A percentile compares a stretch with the other conserved stretches of the same genome.
phyloP scores from a whole-genome alignment of 2,888 invertebrate genomes.

The Drosophila testacea region DNA sequence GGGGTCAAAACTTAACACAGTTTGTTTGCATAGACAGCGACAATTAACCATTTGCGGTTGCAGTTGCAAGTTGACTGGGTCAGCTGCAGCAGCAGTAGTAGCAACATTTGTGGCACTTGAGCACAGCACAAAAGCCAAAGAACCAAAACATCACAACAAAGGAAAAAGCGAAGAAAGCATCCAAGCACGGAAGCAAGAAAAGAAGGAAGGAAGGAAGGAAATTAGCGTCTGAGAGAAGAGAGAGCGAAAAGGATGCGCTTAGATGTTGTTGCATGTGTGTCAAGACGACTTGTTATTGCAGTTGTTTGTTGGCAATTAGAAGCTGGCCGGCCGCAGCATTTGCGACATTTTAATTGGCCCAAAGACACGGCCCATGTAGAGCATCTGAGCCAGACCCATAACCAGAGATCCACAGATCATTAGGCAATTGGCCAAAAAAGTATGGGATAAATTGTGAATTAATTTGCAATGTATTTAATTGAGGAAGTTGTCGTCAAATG shows the following conservation, averaged over 20 bases:
- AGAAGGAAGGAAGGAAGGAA: slow-evolving; percentile 59
- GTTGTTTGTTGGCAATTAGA: slow-evolving; percentile 52
- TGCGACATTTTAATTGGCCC: slow-evolving; percentile 68
- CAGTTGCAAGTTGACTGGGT: slow-evolving; percentile 70
- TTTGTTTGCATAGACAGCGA: slow-evolving; percentile 58
- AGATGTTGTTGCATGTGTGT: slow-evolving; percentile 54
- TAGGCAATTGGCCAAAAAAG: slow-evolving; percentile 33
- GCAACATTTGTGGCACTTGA: slow-evolving; percentile 56
- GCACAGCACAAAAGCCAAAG: slow-evolving; percentile 50
- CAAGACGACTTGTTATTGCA: slow-evolving; percentile 65
- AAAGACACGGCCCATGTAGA: slow-evolving; percentile 36
- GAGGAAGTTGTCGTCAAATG: slow-evolving; percentile 28
- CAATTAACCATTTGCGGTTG: slow-evolving; percentile 73
- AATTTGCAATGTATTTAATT: slow-evolving; percentile 17
- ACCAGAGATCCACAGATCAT: slow-evolving; percentile 33
- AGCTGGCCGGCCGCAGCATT: slow-evolving; percentile 50
- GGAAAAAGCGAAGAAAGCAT: slow-evolving; percentile 8
- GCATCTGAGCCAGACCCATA: background rate
- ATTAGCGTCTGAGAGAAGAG: slow-evolving; percentile 35
- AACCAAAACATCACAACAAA: slow-evolving; percentile 16
- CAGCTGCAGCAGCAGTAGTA: slow-evolving; percentile 30
- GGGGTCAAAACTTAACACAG: slow-evolving; percentile 83
- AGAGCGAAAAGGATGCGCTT: slow-evolving; percentile 28
- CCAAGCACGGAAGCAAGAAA: slow-evolving; percentile 39
- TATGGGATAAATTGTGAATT: slow-evolving; percentile 1